Conservation (phyloP, 2,797 vertebrate species). For the Bucorvus abyssinicus region DNA sequence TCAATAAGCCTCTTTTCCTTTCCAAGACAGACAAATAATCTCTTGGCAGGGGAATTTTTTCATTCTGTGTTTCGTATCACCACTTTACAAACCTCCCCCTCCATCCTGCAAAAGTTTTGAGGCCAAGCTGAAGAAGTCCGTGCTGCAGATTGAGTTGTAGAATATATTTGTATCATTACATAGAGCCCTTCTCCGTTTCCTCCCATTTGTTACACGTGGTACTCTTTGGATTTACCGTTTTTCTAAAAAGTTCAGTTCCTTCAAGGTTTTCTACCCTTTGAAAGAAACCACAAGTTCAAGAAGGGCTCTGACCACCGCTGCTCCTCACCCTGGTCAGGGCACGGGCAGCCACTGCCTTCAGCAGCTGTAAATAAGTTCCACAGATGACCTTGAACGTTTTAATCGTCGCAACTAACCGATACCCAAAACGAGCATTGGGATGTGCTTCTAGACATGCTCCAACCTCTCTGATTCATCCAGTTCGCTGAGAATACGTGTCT, state of each 20-base stretch:
- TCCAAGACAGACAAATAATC: background rate
- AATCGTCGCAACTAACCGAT: background rate
- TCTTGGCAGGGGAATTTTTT: background rate
- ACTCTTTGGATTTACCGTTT: background rate
- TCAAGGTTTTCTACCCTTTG: background rate
- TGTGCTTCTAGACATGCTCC: background rate
- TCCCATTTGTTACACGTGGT: fast-evolving
- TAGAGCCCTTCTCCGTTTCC: background rate
- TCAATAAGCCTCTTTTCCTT: background rate
- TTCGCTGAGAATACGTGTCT: background rate
- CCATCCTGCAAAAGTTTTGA: background rate
- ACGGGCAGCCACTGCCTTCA: fast-evolving
- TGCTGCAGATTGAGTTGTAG: background rate
- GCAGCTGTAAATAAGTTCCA: background rate
- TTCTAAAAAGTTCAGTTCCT: background rate
- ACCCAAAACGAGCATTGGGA: background rate
- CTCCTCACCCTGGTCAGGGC: fast-evolving
- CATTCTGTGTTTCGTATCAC: background rate
- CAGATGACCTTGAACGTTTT: background rate
- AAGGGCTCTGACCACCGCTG: fast-evolving
- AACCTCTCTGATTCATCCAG: background rate
- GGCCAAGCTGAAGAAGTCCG: background rate
- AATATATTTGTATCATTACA: background rate
- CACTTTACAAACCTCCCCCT: background rate
- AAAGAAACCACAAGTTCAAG: background rate